Evolutionary conservation across 1,140 invertebrate genomes (phyloP).

Genomic region (Cyclina sinensis): DNA sequence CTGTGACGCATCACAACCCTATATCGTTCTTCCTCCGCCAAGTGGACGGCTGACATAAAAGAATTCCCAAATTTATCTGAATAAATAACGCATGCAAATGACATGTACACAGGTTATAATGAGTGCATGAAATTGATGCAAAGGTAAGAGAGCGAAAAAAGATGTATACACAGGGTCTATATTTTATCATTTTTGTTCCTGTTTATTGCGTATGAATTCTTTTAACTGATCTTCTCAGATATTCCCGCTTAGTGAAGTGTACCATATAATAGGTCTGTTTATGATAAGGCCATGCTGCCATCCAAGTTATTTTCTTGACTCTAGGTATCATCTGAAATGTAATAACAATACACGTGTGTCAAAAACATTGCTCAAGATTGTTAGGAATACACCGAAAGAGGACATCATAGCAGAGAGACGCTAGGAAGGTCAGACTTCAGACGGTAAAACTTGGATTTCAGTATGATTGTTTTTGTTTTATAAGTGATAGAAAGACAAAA

Average conservation of each 20-base stretch:
- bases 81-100: slow-evolving; percentile 72
- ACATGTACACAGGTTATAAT: slow-evolving; percentile 60
- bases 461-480: slow-evolving; percentile 57
- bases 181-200: slow-evolving; percentile 42
- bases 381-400: slow-evolving; percentile 6
- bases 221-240: slow-evolving; percentile 77
- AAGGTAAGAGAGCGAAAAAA: slow-evolving; percentile 44
- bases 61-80: slow-evolving; percentile 79
- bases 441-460: slow-evolving; percentile 30
- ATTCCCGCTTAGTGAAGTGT: slow-evolving; percentile 86
- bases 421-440: slow-evolving; percentile 31
- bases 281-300: slow-evolving; percentile 86
- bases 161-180: not conserved
- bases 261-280: slow-evolving; percentile 83
- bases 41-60: slow-evolving; percentile 81
- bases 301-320: slow-evolving; percentile 71
- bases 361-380: slow-evolving; percentile 57
- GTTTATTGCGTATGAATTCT: slow-evolving; percentile 81
- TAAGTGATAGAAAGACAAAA: slow-evolving; percentile 47
- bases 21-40: slow-evolving; percentile 80
- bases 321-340: slow-evolving; percentile 78
- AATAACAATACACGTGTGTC: slow-evolving; percentile 80
- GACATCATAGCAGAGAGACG: not conserved
- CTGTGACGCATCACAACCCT: slow-evolving; percentile 82
- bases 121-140: slow-evolving; percentile 9